Percentiles rank a stretch among this genome's conserved stretches.
These are phyloP conservation scores for Drosophila neoperkinsi DNA, from an alignment of 2,888 invertebrate species.

Conservation along the genomic window DNA sequence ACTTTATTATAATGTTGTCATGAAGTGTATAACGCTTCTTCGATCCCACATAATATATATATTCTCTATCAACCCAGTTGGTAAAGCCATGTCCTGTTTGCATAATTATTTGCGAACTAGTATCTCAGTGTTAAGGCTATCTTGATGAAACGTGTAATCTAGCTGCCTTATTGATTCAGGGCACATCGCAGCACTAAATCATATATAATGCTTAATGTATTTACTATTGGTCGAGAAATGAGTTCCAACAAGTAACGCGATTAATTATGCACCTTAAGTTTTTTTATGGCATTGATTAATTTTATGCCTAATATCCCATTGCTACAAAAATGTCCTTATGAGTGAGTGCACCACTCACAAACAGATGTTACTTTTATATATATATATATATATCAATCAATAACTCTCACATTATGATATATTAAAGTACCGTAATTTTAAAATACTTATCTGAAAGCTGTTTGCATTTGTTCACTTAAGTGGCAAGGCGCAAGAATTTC, in stretches of 20 bases:
- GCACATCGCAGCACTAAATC: background rate
- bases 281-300: background rate
- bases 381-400: background rate
- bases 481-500: background rate
- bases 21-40: too few species aligned
- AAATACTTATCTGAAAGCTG: conserved; percentile 21
- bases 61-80: background rate
- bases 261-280: background rate
- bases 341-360: conserved; percentile 1
- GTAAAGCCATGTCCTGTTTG: background rate
- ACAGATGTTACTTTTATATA: background rate
- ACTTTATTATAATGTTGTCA: too few species aligned
- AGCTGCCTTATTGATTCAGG: background rate
- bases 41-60: background rate
- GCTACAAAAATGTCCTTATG: background rate
- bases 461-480: conserved; percentile 26
- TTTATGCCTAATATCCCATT: background rate
- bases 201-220: background rate
- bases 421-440: conserved; percentile 3
- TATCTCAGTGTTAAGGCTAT: background rate
- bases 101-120: background rate
- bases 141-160: background rate
- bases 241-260: background rate
- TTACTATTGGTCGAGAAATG: background rate
- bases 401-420: background rate